A percentile compares a stretch with the other conserved stretches of the same genome.
These are phyloP conservation scores for Oplegnathus fasciatus DNA, from an alignment of 2,113 vertebrate genomes.

Conservation along the genomic window DNA sequence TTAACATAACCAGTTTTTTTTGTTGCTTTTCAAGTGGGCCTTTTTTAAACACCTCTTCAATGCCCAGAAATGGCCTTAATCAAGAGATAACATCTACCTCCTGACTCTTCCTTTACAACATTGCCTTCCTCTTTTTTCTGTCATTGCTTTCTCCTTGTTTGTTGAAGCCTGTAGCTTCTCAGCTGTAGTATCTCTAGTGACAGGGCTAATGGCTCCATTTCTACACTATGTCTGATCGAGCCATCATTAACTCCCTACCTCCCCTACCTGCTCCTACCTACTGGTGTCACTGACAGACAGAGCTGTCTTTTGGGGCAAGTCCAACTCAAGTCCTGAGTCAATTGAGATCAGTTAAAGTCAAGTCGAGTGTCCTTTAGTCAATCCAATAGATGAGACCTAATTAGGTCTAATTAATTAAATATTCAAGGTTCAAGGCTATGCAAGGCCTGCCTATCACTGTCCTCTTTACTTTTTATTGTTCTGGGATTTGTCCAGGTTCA, in stretches of 20 bases:
- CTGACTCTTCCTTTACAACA: slow-evolving; percentile 4
- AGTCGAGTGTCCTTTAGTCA: background rate
- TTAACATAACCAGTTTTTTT: slow-evolving; percentile 9
- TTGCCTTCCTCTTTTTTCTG: slow-evolving; percentile 28
- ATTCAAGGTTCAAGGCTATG: too few relatives aligned
- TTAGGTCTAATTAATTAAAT: background rate
- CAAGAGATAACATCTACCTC: background rate
- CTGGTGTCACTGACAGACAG: background rate
- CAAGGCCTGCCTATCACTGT: background rate
- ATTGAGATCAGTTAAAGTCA: background rate
- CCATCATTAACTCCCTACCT: background rate
- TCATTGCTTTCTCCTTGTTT: slow-evolving; percentile 8
- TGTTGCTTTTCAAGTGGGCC: background rate
- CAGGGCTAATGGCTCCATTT: slow-evolving; percentile 1
- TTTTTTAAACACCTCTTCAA: slow-evolving; percentile 3
- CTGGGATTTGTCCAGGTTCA: background rate
- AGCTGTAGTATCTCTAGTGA: slow-evolving; percentile 12
- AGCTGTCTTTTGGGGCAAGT: background rate
- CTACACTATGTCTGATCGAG: background rate
- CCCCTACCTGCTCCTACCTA: background rate
- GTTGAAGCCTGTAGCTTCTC: slow-evolving; percentile 1
- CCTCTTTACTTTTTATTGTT: background rate
- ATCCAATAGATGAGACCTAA: background rate
- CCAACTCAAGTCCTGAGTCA: background rate
- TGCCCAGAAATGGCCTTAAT: slow-evolving; percentile 1